Evolutionary conservation across 1,140 invertebrate genomes (phyloP).

Genomic region (Grapholita molesta): DNA sequence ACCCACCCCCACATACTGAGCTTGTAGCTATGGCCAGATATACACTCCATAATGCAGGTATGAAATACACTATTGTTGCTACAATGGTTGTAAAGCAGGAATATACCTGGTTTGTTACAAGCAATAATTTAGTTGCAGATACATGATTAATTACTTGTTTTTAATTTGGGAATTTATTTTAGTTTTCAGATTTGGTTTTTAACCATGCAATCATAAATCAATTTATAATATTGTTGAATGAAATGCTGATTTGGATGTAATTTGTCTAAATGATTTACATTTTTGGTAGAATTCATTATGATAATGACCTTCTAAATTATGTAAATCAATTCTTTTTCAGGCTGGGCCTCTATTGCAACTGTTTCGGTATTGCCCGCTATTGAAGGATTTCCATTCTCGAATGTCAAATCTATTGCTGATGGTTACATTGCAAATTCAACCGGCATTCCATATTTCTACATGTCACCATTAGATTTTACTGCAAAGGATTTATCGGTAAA

Average conservation of each 20-base stretch:
- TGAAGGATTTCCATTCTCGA: conserved; percentile 85
- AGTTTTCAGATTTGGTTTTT: neutral
- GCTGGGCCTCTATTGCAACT: conserved; percentile 87
- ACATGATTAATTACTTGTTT: no score
- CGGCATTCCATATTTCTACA: conserved; percentile 87
- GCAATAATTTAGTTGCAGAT: no score
- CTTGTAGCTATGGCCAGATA: conserved; percentile 69
- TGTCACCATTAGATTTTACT: conserved; percentile 87
- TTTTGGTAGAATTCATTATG: neutral
- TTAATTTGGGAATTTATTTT: no score
- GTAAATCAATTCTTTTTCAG: conserved; percentile 54
- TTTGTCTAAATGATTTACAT: neutral
- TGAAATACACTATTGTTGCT: neutral
- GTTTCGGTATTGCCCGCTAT: conserved; percentile 82
- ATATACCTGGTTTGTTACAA: no score
- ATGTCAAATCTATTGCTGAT: conserved; percentile 86
- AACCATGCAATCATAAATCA: no score
- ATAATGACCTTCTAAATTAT: neutral
- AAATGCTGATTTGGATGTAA: neutral
- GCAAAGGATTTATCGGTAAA: conserved; percentile 84
- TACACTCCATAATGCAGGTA: conserved; percentile 63
- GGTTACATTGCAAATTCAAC: conserved; percentile 83
- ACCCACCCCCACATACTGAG: conserved; percentile 64
- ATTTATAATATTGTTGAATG: neutral
- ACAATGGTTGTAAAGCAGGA: no score